Base-by-base conservation (phyloP, 2,797 vertebrate genomes). In the Malurus leucopterus region DNA sequence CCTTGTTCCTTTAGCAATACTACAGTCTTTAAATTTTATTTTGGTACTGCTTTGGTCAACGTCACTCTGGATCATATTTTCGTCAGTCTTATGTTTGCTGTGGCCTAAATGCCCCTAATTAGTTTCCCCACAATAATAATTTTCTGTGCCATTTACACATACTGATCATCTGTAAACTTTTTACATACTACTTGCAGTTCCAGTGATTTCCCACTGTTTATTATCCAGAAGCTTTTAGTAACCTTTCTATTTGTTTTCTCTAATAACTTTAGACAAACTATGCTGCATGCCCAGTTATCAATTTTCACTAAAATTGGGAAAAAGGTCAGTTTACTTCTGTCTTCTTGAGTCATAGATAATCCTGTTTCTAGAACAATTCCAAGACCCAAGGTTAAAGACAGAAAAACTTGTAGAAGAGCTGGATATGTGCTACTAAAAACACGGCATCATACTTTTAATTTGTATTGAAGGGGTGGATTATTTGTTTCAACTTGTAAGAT, bases 11-110 rank as follows among this genome's bases (percentile, higher is more conserved):
- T 57, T 44, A 91, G 55, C 21, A 13, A 13, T 83, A 34, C 34
- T 85, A 53, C 29, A 36, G 36, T 36, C 36, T 94, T 82, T 58
- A 78, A 70, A 70, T 61, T 88, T 21, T 88, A 8, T 84, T 95
- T 94, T 68, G 24, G 87, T 88, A 84, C 23, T 86, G 34, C 54
- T 91, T 95, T 93, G 47, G 70, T 88, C 91, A 86, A 7, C 30
- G 27, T 89, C 40, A 68, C 20, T 79, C 43, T 59, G 57, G 23
- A 82, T 86, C 27, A 47, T 53, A 69, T 26, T 85, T 84, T 78
- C 85, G 94, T 95, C 83, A 94, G 43, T 84, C 36, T 47, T 91
- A 49, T n/a, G 12, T 68, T 78, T 91, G 62, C 47, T 88, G 51
- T 84, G 21, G 36, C 54, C n/a, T 69, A 88, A 90, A 91, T 50